Evolutionary conservation across 2,797 vertebrate species (phyloP).

Genomic region (Tapirus indicus): DNA sequence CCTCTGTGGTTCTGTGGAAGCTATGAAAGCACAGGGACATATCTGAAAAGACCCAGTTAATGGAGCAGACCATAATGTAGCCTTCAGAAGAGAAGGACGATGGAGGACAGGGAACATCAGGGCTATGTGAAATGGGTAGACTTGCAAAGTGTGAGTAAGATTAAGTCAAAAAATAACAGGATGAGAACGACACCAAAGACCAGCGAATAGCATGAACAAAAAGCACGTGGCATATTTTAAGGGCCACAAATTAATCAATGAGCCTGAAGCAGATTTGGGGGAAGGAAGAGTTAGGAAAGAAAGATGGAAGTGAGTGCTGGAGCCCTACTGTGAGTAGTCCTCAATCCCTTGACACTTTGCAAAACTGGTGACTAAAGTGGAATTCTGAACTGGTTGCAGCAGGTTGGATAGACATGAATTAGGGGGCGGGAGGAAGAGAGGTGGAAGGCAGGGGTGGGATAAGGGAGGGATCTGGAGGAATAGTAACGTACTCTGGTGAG

Average conservation of each 20-base stretch:
- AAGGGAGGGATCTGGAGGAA: neutral
- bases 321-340: neutral
- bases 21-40: neutral
- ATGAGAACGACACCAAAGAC: neutral
- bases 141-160: too few species aligned
- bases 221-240: neutral
- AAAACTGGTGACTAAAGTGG: neutral
- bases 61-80: neutral
- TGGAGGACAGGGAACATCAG: too few species aligned
- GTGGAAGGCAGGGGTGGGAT: fast-evolving
- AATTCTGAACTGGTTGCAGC: neutral
- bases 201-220: neutral
- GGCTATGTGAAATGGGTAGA: neutral
- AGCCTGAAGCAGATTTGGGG: neutral
- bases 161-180: neutral
- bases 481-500: fast-evolving
- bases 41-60: neutral
- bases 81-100: neutral
- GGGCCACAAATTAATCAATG: neutral
- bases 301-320: neutral
- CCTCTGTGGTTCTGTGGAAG: neutral
- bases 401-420: too few species aligned
- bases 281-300: neutral
- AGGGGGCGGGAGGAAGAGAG: too few species aligned
- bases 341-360: neutral